These are phyloP conservation scores for Monodelphis domestica DNA, from an alignment of 2,797 vertebrate genomes.

Conservation along the genomic window DNA sequence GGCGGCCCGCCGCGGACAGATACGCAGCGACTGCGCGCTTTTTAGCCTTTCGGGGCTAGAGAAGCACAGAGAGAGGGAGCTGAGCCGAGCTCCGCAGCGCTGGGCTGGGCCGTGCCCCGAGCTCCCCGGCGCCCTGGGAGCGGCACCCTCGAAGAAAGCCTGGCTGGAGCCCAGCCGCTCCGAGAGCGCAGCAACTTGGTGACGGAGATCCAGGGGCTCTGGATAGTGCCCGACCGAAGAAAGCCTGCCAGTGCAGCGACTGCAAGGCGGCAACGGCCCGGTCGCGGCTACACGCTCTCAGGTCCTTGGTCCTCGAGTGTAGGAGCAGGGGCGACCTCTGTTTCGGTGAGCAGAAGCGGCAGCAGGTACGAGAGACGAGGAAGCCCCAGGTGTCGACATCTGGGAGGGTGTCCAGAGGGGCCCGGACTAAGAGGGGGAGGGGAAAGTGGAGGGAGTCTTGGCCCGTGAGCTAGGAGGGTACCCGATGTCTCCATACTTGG, in stretches of 20 bases:
- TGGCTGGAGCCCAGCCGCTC: background rate
- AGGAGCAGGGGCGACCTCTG: background rate
- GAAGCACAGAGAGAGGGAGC: background rate
- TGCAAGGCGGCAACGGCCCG: background rate
- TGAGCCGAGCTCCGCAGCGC: background rate
- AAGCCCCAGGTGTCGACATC: background rate
- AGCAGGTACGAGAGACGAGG: conserved; percentile 4
- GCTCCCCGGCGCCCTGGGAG: background rate
- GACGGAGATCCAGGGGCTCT: background rate
- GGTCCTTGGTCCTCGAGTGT: background rate
- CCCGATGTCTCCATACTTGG: background rate
- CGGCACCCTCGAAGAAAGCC: background rate
- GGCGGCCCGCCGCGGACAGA: background rate
- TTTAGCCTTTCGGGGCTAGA: background rate
- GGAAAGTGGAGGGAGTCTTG: background rate
- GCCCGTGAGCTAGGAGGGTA: background rate
- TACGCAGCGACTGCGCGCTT: background rate
- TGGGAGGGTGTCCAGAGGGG: background rate
- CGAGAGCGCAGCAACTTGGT: conserved; percentile 25
- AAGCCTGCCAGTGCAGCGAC: background rate
- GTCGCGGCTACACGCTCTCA: background rate
- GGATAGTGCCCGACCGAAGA: background rate
- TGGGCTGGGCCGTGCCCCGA: background rate
- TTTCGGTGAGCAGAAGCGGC: background rate
- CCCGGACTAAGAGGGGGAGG: background rate